These are phyloP conservation scores for Trachelus troglodyta DNA, from an alignment of 2,888 invertebrate species.

Conservation along the genomic window DNA sequence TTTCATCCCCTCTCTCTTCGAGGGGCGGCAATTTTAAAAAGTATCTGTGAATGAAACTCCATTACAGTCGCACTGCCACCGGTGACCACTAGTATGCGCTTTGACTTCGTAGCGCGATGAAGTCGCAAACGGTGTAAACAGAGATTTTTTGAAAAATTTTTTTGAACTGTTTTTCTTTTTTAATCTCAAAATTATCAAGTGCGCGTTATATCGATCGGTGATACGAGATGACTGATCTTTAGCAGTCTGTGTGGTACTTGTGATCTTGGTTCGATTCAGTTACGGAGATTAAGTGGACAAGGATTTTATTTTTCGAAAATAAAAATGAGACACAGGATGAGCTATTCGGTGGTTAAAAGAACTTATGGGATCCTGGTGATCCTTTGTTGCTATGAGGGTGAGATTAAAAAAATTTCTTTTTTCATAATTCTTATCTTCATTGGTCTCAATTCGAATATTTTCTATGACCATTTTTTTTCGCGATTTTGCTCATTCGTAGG, in stretches of 20 bases:
- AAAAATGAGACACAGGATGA: not conserved
- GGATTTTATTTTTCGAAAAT: not conserved
- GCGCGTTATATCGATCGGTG: not conserved
- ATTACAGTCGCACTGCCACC: not conserved
- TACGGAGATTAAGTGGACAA: not conserved
- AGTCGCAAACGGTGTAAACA: not conserved
- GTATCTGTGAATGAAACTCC: not conserved
- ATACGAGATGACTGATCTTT: not conserved
- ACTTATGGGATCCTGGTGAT: conserved; percentile 23
- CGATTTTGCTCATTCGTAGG: conserved; percentile 35
- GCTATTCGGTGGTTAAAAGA: not conserved
- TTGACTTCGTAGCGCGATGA: not conserved
- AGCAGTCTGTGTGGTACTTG: not conserved
- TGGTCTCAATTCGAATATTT: not conserved
- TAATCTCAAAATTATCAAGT: not conserved
- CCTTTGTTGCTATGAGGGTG: conserved; percentile 25
- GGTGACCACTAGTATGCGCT: not conserved
- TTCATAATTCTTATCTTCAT: not conserved
- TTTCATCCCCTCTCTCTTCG: not conserved
- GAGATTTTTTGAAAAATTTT: not conserved
- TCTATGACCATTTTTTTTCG: conserved; percentile 1
- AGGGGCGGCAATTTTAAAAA: not conserved
- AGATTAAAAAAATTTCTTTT: not conserved
- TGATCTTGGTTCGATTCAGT: not conserved
- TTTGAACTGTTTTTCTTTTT: not conserved